Base-by-base conservation (phyloP, 2,888 invertebrate genomes). In the Dichetophora obliterata region DNA sequence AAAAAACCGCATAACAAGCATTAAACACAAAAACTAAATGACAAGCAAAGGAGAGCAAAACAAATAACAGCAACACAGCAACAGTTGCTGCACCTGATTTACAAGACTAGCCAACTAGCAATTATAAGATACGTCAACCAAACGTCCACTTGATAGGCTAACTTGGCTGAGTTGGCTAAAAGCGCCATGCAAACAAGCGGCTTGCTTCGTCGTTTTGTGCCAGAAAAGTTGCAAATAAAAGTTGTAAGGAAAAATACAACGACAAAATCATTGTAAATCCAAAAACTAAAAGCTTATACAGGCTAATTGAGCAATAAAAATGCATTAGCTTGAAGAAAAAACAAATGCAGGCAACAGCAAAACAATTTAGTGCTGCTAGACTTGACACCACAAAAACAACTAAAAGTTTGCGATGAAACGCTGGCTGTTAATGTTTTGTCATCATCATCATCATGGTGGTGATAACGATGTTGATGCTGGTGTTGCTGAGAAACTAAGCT, bases 301-400 rank as follows among this genome's bases (percentile, higher is more conserved):
- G 74, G 74, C 66, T 75, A 75, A 75, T 75, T 75, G 66, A 66
- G 74, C 34, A 75, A 75, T 75, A 75, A 66, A 66, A 54, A 34
- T 52, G 16, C 34, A 66, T 31, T 31, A 22, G 22, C 52, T 52
- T 24, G 48, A 37, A 57, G 57, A 1, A 14, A 14, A 43, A 43
- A 43, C 11, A 43, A 11, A 37, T 19, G 37, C 16, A 5, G 37
- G 5, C 24, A 68, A 27, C 19, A 24, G 9, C 48, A 27, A 68
- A 68, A 68, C 68, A 68, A 68, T 68, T 68, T 50, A 68, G 50
- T 24, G 16, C 11, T 24, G 11, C 63, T 65, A 34, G 63, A 37
- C 19, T 65, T 34, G 37, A 66, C 63, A 71, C 52, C 16, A 71
- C 34, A 65, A 63, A 31, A 76, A 50, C 52, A 52, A 75, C 22